These are phyloP conservation scores for Sciaenops ocellatus DNA, from an alignment of 2,797 vertebrate species.

Conservation along the genomic window DNA sequence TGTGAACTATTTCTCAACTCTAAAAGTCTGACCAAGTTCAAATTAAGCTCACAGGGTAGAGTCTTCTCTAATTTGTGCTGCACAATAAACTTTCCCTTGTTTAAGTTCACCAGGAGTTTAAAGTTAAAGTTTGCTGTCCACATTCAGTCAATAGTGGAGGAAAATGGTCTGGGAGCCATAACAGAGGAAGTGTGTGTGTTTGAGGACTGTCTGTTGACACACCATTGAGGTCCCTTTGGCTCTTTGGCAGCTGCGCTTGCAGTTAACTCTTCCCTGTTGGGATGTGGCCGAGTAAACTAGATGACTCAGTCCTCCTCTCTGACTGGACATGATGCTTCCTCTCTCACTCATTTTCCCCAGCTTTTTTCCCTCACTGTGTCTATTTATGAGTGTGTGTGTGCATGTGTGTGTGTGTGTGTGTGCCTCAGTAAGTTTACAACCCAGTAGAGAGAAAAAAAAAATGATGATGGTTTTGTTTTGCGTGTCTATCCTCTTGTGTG, in stretches of 20 bases:
- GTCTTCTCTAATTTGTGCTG: neutral
- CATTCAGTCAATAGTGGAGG: slow-evolving; percentile 42
- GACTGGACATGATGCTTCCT: slow-evolving; percentile 49
- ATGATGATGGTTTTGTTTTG: slow-evolving; percentile 44
- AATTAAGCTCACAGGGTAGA: slow-evolving; percentile 8
- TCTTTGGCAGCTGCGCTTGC: slow-evolving; percentile 60
- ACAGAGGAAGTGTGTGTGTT: slow-evolving; percentile 46
- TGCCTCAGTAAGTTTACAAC: slow-evolving; percentile 30
- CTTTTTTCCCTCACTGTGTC: slow-evolving; percentile 15
- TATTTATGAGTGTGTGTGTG: slow-evolving; percentile 24
- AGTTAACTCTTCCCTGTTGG: slow-evolving; percentile 60
- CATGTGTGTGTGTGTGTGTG: slow-evolving; percentile 23
- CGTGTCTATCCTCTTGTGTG: slow-evolving; percentile 34
- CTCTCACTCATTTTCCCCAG: slow-evolving; percentile 27
- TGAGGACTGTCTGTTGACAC: slow-evolving; percentile 68
- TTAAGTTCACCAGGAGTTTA: slow-evolving; percentile 28
- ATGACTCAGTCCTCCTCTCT: slow-evolving; percentile 63
- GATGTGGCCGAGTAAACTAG: slow-evolving; percentile 57
- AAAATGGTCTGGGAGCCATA: slow-evolving; percentile 42
- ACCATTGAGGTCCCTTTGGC: slow-evolving; percentile 60
- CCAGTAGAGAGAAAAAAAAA: neutral
- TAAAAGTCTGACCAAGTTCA: neutral
- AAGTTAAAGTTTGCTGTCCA: slow-evolving; percentile 36
- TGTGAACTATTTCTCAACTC: slow-evolving; percentile 6
- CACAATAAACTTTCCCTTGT: neutral